These are phyloP conservation scores for Ceratosolen solmsi DNA, from an alignment of 1,140 invertebrate species.

Conservation along the genomic window DNA sequence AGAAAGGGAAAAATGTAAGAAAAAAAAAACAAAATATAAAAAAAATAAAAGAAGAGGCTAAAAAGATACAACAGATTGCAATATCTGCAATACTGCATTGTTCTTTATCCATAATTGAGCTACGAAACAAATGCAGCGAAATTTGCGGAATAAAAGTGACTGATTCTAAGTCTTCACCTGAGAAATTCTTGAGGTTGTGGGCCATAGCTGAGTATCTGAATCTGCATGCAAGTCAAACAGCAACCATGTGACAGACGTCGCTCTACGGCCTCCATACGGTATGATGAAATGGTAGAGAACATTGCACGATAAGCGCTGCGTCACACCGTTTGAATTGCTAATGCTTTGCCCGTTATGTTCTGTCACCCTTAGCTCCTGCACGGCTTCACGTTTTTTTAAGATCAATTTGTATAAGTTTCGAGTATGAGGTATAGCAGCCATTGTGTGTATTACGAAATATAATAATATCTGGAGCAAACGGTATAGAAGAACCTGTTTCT, in stretches of 20 bases:
- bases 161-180: conserved; percentile 31
- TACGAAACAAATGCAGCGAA: not conserved
- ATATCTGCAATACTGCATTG: conserved; percentile 7
- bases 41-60: conserved; percentile 1
- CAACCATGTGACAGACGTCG: conserved; percentile 22
- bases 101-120: not conserved
- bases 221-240: conserved; percentile 27
- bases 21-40: too few species aligned
- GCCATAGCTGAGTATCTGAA: conserved; percentile 22
- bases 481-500: too few species aligned
- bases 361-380: not conserved
- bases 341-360: not conserved
- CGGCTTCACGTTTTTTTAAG: not conserved
- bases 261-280: not conserved
- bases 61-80: conserved; percentile 24
- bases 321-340: conserved; percentile 37
- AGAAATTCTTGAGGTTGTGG: conserved; percentile 1
- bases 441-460: too few species aligned
- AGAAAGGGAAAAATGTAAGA: not conserved
- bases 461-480: too few species aligned
- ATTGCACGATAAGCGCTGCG: conserved; percentile 35
- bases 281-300: conserved; percentile 34
- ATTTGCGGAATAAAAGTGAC: conserved; percentile 39
- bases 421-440: too few species aligned
- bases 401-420: not conserved